Evolutionary conservation across 2,113 vertebrate genomes (phyloP).

Genomic region (Zeus faber): DNA sequence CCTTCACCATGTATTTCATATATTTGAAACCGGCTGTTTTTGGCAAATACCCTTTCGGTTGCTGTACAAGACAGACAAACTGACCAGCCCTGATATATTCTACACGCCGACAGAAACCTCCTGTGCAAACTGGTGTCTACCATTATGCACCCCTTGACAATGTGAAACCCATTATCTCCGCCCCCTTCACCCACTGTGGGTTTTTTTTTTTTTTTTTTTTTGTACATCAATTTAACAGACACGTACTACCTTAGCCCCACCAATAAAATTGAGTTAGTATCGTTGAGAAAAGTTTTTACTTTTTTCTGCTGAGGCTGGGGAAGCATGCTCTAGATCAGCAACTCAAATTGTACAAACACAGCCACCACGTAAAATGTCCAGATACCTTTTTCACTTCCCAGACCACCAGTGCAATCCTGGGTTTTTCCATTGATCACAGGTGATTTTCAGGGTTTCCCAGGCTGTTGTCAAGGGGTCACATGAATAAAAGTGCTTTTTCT

Average conservation of each 20-base stretch:
- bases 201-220: constrained; percentile 25
- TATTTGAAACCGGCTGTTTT: not conserved
- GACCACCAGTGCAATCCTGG: constrained; percentile 4
- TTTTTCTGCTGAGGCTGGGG: not conserved
- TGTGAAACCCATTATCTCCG: constrained; percentile 57
- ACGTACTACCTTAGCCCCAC: not conserved
- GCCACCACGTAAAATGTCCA: not conserved
- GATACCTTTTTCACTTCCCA: not conserved
- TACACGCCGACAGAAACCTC: constrained; percentile 55
- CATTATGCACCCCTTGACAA: constrained; percentile 67
- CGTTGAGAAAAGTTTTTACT: not conserved
- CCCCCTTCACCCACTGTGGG: constrained; percentile 13
- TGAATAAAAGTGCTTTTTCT: constrained; percentile 80
- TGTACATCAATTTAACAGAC: too few species aligned
- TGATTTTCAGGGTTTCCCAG: constrained; percentile 55
- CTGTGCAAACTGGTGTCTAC: constrained; percentile 51
- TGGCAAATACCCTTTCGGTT: too few species aligned
- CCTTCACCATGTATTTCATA: not conserved
- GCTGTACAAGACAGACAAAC: not conserved
- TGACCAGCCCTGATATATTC: not conserved
- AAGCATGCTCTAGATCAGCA: not conserved
- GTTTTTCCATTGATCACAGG: constrained; percentile 7
- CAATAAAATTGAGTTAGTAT: not conserved
- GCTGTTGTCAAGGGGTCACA: constrained; percentile 72
- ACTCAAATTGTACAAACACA: not conserved